A percentile compares a stretch with the other conserved stretches of the same genome.
Conservation (phyloP, 2,113 vertebrate genomes). For the Actenoides lindsayi region DNA sequence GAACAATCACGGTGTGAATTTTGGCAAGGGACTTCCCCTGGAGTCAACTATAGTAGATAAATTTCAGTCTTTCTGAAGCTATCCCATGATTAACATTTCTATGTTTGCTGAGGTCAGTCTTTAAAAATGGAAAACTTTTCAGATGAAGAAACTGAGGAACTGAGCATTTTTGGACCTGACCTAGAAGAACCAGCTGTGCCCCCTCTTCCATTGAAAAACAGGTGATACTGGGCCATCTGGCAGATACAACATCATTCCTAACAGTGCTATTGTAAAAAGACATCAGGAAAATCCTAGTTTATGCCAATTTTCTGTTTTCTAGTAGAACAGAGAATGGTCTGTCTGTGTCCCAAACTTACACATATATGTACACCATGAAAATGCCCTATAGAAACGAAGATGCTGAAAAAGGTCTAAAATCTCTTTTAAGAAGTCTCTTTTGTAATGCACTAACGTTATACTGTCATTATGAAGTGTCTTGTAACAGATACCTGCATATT, state of each 20-base stretch:
- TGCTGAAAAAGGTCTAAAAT: not conserved
- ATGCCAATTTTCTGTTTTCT: not conserved
- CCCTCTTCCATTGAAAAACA: not conserved
- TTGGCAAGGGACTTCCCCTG: not conserved
- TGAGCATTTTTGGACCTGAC: not conserved
- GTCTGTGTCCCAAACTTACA: not conserved
- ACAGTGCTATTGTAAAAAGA: not conserved
- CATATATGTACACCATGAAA: not conserved
- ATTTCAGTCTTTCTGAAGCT: not conserved
- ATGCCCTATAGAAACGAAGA: not conserved
- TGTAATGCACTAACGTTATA: not conserved
- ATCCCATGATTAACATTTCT: not conserved
- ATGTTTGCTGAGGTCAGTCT: not conserved
- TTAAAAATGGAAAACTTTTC: not conserved
- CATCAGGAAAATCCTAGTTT: not conserved
- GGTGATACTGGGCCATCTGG: not conserved
- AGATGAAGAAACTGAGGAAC: not conserved
- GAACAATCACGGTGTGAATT: not conserved
- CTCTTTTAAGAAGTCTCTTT: not conserved
- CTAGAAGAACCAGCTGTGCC: not conserved
- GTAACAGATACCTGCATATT: not conserved
- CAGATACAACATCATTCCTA: not conserved
- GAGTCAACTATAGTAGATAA: not conserved
- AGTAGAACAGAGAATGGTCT: not conserved
- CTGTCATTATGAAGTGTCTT: not conserved